These are phyloP conservation scores for Eulemur macaco DNA, from an alignment of 2,113 vertebrate genomes.

Conservation along the genomic window DNA sequence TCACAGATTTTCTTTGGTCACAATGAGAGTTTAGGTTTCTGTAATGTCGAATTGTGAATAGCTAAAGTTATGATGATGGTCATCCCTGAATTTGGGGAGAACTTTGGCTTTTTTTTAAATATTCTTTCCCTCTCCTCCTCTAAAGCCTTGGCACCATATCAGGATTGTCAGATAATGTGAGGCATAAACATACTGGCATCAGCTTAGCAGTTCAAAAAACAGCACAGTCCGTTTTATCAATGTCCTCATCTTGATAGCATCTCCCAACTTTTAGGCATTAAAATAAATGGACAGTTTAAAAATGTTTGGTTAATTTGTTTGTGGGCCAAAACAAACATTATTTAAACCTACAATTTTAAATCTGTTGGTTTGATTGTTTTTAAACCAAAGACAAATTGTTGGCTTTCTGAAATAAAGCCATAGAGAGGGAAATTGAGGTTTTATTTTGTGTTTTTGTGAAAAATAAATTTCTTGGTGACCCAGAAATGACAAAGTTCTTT, in stretches of 20 bases:
- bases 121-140: background rate
- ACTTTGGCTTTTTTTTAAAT: background rate
- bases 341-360: background rate
- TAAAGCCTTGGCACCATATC: background rate
- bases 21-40: background rate
- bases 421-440: background rate
- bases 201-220: background rate
- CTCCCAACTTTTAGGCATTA: background rate
- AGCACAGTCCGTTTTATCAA: background rate
- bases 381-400: background rate
- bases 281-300: background rate
- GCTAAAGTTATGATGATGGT: background rate
- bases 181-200: no score
- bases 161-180: background rate
- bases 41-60: background rate
- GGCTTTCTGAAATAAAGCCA: background rate
- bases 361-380: background rate
- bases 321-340: background rate
- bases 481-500: background rate
- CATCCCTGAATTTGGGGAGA: background rate
- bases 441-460: background rate
- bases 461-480: background rate
- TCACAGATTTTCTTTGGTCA: background rate
- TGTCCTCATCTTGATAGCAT: background rate
- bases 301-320: background rate